Evolutionary conservation across 2,113 vertebrate species (phyloP).

Genomic region (Scartelaos histophorus): DNA sequence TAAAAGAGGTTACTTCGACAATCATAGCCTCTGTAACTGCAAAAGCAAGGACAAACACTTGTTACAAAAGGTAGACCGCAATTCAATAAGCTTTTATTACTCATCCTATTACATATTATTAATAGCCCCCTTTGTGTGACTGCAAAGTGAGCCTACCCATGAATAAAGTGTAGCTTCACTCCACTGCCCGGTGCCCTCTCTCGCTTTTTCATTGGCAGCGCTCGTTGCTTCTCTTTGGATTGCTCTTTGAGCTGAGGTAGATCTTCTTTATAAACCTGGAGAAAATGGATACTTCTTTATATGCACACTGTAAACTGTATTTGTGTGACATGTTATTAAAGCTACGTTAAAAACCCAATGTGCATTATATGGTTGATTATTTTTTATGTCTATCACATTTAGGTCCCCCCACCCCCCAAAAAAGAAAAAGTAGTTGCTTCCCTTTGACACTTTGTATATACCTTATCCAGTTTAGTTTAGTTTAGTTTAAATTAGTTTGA

Average conservation of each 20-base stretch:
- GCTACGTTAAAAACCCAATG: too few species aligned
- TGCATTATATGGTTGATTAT: too few species aligned
- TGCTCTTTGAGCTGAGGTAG: constrained; percentile 99
- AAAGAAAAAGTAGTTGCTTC: too few species aligned
- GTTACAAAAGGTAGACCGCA: neutral
- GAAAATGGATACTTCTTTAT: neutral
- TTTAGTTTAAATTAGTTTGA: too few species aligned
- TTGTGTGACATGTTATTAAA: too few species aligned
- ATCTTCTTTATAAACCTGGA: constrained; percentile 99
- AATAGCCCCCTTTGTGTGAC: neutral
- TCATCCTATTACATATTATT: neutral
- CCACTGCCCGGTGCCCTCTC: constrained; percentile 87
- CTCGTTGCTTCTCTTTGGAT: constrained; percentile 92
- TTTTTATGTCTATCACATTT: too few species aligned
- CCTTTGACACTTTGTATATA: too few species aligned
- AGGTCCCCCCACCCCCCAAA: too few species aligned
- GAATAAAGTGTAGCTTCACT: constrained; percentile 93
- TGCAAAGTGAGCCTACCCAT: constrained; percentile 79
- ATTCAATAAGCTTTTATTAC: neutral
- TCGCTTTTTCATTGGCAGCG: constrained; percentile 87
- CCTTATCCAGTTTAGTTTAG: too few species aligned
- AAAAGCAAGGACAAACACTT: constrained; percentile 20
- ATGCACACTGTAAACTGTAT: neutral
- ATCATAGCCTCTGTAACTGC: constrained; percentile 95
- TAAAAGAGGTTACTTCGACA: constrained; percentile 98